These are phyloP conservation scores for Enteromius viviparus DNA, from an alignment of 2,797 vertebrate genomes.

Conservation along the genomic window DNA sequence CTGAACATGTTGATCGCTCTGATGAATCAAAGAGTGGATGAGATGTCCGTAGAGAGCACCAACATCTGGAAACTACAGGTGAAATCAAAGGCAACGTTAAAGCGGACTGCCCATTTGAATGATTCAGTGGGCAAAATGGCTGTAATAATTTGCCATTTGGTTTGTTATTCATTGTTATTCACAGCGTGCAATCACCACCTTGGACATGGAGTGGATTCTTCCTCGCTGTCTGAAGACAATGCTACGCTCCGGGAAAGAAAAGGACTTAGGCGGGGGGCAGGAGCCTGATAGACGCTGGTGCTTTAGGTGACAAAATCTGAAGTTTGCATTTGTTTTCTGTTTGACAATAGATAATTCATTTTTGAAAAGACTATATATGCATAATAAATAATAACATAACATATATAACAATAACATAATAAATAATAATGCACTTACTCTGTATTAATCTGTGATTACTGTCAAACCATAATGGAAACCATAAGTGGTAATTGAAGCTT, in stretches of 20 bases:
- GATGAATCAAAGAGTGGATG: slow-evolving; percentile 90
- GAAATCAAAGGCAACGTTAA: slow-evolving; percentile 15
- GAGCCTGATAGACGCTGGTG: slow-evolving; percentile 70
- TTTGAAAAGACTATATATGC: background rate
- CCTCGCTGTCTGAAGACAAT: slow-evolving; percentile 76
- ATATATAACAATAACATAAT: no score
- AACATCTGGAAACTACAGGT: slow-evolving; percentile 96
- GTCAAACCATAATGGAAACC: slow-evolving; percentile 58
- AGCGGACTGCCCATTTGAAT: background rate
- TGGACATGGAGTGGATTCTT: slow-evolving; percentile 92
- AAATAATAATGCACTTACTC: slow-evolving; percentile 31
- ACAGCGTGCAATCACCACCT: slow-evolving; percentile 91
- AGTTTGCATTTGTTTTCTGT: background rate
- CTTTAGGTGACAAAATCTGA: slow-evolving; percentile 72
- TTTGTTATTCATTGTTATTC: background rate
- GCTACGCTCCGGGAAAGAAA: slow-evolving; percentile 80
- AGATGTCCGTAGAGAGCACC: slow-evolving; percentile 79
- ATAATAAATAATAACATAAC: no score
- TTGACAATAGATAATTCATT: background rate
- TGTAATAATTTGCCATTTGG: background rate
- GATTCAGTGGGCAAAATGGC: background rate
- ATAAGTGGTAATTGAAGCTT: slow-evolving; percentile 45
- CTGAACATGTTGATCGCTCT: slow-evolving; percentile 97
- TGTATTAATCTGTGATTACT: slow-evolving; percentile 57
- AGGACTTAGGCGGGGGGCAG: slow-evolving; percentile 62